These are phyloP conservation scores for Propsilocerus akamusi DNA, from an alignment of 1,140 invertebrate species.

Conservation along the genomic window DNA sequence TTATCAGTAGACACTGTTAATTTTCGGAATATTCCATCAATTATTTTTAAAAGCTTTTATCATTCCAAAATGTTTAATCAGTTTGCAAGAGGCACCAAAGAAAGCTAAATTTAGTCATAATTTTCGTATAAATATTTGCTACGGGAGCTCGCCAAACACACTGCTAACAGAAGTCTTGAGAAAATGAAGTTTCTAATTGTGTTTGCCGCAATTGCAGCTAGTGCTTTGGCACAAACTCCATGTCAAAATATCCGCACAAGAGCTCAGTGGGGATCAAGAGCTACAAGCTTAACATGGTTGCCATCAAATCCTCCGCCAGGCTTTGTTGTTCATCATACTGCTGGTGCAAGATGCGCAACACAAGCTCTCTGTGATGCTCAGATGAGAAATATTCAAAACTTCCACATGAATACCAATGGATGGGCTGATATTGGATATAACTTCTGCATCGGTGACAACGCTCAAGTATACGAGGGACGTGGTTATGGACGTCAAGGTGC, in stretches of 20 bases:
- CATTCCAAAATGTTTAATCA: too few species aligned
- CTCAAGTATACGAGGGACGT: conserved; percentile 29
- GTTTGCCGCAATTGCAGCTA: too few species aligned
- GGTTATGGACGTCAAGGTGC: conserved; percentile 35
- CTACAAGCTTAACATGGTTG: conserved; percentile 18
- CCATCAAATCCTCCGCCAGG: conserved; percentile 37
- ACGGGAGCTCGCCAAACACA: too few species aligned
- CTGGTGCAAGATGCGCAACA: conserved; percentile 23
- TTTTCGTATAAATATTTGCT: too few species aligned
- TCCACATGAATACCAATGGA: conserved; percentile 30
- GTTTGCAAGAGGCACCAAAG: too few species aligned
- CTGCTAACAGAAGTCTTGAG: too few species aligned
- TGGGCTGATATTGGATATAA: conserved; percentile 37
- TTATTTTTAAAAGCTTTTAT: too few species aligned
- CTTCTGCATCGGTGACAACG: conserved; percentile 24
- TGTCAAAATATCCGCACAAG: conserved; percentile 20
- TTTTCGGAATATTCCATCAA: too few species aligned
- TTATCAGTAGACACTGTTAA: too few species aligned
- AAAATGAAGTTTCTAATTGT: too few species aligned
- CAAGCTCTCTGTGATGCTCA: conserved; percentile 24
- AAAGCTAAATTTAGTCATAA: too few species aligned
- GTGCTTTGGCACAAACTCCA: not conserved
- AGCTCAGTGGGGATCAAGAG: conserved; percentile 33
- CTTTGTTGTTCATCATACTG: conserved; percentile 51
- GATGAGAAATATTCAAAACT: conserved; percentile 31